phyloP scores from a whole-genome alignment of 2,797 vertebrate genomes.

The Epinephelus malabaricus region DNA sequence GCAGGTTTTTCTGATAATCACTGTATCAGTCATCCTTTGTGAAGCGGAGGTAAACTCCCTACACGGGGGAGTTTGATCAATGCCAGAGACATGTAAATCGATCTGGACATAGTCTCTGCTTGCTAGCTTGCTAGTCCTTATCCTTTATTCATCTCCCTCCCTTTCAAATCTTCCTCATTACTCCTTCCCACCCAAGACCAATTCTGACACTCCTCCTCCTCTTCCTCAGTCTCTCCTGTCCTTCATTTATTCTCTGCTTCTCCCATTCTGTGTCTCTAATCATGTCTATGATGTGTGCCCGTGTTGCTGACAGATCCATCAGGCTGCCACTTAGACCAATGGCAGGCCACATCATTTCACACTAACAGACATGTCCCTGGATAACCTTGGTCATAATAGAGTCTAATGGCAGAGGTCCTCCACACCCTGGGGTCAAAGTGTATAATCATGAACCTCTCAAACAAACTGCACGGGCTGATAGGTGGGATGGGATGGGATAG shows the following conservation, averaged over 20 bases:
- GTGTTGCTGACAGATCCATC: conserved; percentile 75
- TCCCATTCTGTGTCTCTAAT: conserved; percentile 65
- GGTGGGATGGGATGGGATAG: conserved; percentile 7
- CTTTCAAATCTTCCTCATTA: conserved; percentile 61
- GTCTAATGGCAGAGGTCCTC: conserved; percentile 66
- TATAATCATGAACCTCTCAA: conserved; percentile 53
- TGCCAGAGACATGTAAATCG: conserved; percentile 82
- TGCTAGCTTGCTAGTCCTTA: conserved; percentile 65
- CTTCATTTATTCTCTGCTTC: conserved; percentile 54
- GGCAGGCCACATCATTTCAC: conserved; percentile 68
- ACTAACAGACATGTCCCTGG: conserved; percentile 70
- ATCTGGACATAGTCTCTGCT: conserved; percentile 77
- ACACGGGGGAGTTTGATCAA: conserved; percentile 78
- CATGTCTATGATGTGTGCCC: conserved; percentile 55
- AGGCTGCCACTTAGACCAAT: conserved; percentile 72
- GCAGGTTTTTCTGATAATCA: conserved; percentile 78
- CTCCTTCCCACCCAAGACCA: conserved; percentile 56
- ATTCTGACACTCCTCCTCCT: conserved; percentile 45
- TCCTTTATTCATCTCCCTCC: conserved; percentile 64
- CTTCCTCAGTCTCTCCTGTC: conserved; percentile 32
- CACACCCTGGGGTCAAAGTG: conserved; percentile 64
- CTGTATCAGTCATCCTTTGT: conserved; percentile 79
- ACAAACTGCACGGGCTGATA: conserved; percentile 26
- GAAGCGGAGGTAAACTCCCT: conserved; percentile 71
- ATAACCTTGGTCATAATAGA: conserved; percentile 81